phyloP scores from a whole-genome alignment of 2,113 vertebrate genomes.

The Vulpes vulpes region DNA sequence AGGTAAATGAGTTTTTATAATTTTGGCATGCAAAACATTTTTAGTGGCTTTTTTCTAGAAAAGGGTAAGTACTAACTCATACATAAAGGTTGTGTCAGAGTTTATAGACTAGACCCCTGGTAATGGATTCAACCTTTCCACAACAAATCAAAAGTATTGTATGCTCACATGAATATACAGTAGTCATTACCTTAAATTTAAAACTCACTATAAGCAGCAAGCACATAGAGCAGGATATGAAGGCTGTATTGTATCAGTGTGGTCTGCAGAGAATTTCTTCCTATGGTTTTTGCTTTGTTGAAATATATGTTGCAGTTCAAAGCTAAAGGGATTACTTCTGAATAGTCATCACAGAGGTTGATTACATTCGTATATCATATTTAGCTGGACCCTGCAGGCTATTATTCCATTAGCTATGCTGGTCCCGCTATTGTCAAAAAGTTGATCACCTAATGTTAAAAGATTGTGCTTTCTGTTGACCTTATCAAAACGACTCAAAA shows the following conservation, averaged over 20 bases:
- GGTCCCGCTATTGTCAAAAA: conserved; percentile 90
- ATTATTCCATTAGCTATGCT: conserved; percentile 94
- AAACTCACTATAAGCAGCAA: conserved; percentile 86
- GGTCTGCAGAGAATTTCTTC: conserved; percentile 91
- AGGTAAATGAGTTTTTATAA: conserved; percentile 86
- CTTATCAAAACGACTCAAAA: conserved; percentile 91
- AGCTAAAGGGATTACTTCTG: conserved; percentile 93
- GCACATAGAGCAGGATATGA: conserved; percentile 84
- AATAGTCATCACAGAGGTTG: conserved; percentile 95
- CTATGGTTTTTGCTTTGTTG: conserved; percentile 88
- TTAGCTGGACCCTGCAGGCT: conserved; percentile 94
- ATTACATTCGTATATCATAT: conserved; percentile 95
- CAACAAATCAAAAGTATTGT: conserved; percentile 91
- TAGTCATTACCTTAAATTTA: conserved; percentile 92
- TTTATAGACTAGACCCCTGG: conserved; percentile 89
- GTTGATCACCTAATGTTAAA: conserved; percentile 92
- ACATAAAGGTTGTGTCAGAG: conserved; percentile 87
- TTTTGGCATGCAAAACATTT: conserved; percentile 86
- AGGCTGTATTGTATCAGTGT: conserved; percentile 89
- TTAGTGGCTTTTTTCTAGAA: conserved; percentile 84
- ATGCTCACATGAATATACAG: conserved; percentile 91
- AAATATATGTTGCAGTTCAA: conserved; percentile 92
- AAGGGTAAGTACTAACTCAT: conserved; percentile 86
- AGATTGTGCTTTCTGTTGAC: conserved; percentile 89
- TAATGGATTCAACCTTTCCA: conserved; percentile 88